Evolutionary conservation across 2,888 invertebrate species (phyloP), one percentile per base, ranked within the genome.

Genomic region (Aethes cnicana): DNA sequence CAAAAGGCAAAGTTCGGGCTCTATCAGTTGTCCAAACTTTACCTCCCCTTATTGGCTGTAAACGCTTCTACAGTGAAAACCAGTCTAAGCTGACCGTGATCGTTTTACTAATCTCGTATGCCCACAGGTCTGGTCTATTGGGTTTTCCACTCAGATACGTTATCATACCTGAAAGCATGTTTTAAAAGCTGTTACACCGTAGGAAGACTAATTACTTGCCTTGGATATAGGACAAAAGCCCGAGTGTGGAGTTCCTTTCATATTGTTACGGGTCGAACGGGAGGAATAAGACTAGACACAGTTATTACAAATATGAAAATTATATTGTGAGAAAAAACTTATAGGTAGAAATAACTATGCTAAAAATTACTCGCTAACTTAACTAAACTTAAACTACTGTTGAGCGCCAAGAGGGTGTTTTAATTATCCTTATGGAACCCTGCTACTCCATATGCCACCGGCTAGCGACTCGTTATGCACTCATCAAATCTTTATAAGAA

Each of bases 11-110:
- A 69, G 63, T 66, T 72, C 62, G 49, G 30, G 43, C 55, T 68
- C 59, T 64, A 69, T 71, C 64, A 66, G 66, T 63, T 68, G 64
- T 62, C 66, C 61, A 63, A 68, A 62, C 69, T 70, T 53, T 32
- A 56, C 60, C 49, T 58, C 32, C 55, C 53, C 54, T 36, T 47
- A 21, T 46, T 28, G 28, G 36, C 32, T 49, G 39, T 52, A 52
- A 52, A 39, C 44, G 32, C 12, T 5, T 16, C 28, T 11, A n/a
- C 26, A 21, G 37, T 12, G 32, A 6, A 36, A 44, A 50, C 49
- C 50, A 44, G 30, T 49, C 42, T 44, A 50, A 37, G 23, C 30
- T 30, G 5, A 44, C 18, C 50, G 30, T 9, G 4, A 14, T 11
- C 6, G 12, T 9, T 2, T 11, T 43, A 21, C 16, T 5, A 16